Base-by-base conservation (phyloP, 2,888 invertebrate genomes). In the Hemaris fuciformis region DNA sequence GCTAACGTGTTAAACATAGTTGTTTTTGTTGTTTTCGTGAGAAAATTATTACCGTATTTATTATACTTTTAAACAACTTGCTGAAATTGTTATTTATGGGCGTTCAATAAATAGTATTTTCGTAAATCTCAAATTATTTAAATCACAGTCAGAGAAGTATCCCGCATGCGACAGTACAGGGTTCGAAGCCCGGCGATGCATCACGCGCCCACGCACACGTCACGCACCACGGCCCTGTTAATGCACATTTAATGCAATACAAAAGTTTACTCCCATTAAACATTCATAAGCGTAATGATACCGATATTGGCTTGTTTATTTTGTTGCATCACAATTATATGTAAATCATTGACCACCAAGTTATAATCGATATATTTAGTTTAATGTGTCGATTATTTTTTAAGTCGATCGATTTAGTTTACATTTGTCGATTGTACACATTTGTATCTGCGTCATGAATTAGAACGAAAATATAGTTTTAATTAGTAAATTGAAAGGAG, bases 231-330 rank as follows among this genome's bases (percentile, higher is more conserved):
- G 64, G 64, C 64, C 60, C 66, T 45, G 48, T 67, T 72, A 66
- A 75, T 75, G 70, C 58, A 65, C 63, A 68, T 75, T 75, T 75
- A 75, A 75, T 75, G 38, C 48, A 60, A 60, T 41, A 23, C 38
- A 46, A 60, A 48, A 53, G 31, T 31, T 60, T 41, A 45, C 48
- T 48, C 60, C 41, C 46, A 60, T 60, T 48, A 23, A 48, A 59
- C 46, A 59, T 53, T 53, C 53, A 53, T 53, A 53, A 53, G 53
- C 53, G 53, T 53, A 53, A 53, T 53, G 53, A 53, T 31, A 53
- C 31, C 25, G 25, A 53, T 53, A 53, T 53, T 53, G 53, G 53
- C 53, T 31, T 53, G 31, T 53, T 46, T 46, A 46, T 46, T 20
- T 53, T 18, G 53, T 31, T 31, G 15, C 27, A 27, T 48, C 18